Evolutionary conservation across 2,888 invertebrate genomes (phyloP), one percentile per base, ranked within the genome.

Genomic region (Ypsolopha sequella): DNA sequence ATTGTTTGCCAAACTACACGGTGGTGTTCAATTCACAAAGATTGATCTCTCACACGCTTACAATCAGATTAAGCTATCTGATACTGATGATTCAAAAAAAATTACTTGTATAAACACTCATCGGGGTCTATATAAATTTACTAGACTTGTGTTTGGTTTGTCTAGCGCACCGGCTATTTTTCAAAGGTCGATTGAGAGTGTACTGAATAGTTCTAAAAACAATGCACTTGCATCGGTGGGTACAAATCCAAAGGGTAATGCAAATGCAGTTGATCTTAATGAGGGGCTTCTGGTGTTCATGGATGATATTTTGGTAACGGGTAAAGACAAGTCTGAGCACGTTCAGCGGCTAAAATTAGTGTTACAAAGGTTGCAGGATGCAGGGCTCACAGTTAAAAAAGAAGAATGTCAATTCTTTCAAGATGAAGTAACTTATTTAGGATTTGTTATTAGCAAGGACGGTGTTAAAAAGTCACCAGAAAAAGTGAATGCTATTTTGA

Each of bases 291-390:
- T 45, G 38, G 43, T 41, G 14, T 52, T 53, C 11, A 9, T 54
- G 4, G 56, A 56, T 24, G 55, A 56, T 24, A 50, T 56, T 36
- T 35, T 57, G 13, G 43, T 57, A 9, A 54, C 55, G 0, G 57
- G 48, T 3, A 34, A 14, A 9, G 33, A 36, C 14, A 13, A n/a
- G 7, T 3, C 9, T n/a, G 38, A 38, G 11, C 41, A 45, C 33
- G 10, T 45, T 9, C 7, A 14, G 10, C 33, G 49, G 6, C 11
- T 49, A 33, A 10, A 49, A 13, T 7, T 9, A 14, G 51, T 51
- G 34, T 41, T 51, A 6, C 34, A 38, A 24, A 46, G 44, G 24
- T 39, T 51, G 10, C 8, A 13, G 11, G 46, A 51, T 4, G 39
- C 34, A 9, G 47, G 47, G 9, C 33, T 51, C 46, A 51, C 34